Evolutionary conservation across 2,113 vertebrate genomes (phyloP).

Genomic region (Gobius niger): DNA sequence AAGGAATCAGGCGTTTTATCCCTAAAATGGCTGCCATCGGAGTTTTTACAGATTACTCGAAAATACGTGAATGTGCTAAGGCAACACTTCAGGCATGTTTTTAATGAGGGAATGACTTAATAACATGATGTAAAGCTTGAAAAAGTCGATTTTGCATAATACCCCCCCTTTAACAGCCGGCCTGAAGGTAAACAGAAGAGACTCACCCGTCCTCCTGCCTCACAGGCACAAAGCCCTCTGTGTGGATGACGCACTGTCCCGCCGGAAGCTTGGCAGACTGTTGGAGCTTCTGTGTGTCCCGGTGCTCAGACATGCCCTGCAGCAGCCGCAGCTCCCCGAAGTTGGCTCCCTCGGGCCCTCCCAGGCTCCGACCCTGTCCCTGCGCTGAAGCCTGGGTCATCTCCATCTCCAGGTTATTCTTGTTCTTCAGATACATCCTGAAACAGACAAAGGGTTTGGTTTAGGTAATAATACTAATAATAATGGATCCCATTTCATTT

Average conservation of each 20-base stretch:
- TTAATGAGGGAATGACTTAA: too few species aligned
- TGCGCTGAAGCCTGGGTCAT: slow-evolving; percentile 72
- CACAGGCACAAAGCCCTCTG: slow-evolving; percentile 57
- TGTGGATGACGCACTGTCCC: slow-evolving; percentile 70
- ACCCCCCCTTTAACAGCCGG: too few species aligned
- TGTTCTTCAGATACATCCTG: slow-evolving; percentile 86
- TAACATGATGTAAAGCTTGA: too few species aligned
- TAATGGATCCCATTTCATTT: too few species aligned
- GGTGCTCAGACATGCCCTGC: slow-evolving; percentile 78
- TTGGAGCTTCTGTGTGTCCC: slow-evolving; percentile 75
- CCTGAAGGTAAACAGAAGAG: not conserved
- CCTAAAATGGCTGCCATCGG: too few species aligned
- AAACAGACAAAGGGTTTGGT: not conserved
- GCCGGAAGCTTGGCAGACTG: slow-evolving; percentile 65
- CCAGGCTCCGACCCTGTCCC: slow-evolving; percentile 61
- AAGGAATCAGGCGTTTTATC: too few species aligned
- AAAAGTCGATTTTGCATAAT: too few species aligned
- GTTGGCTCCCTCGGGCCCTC: slow-evolving; percentile 70
- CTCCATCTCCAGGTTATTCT: slow-evolving; percentile 81
- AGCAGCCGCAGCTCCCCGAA: slow-evolving; percentile 81
- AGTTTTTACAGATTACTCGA: too few species aligned
- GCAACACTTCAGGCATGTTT: too few species aligned
- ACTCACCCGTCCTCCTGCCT: slow-evolving; percentile 72
- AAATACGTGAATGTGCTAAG: too few species aligned
- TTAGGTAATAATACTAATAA: too few species aligned